Evolutionary conservation across 2,797 vertebrate genomes (phyloP).

Genomic region (Acanthurus lineatus): DNA sequence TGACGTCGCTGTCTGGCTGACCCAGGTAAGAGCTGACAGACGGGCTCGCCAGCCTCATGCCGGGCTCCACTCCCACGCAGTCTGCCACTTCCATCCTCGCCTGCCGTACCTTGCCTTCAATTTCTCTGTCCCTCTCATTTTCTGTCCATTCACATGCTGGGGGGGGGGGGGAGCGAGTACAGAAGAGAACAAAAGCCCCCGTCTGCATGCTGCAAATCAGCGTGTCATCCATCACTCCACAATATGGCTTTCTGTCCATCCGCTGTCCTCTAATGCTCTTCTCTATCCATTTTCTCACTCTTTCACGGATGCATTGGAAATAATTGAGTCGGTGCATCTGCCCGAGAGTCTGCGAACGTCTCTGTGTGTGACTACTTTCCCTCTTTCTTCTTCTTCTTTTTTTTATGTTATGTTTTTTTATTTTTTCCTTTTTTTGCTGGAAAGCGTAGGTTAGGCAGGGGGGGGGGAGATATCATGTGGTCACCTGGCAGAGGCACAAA

Average conservation of each 20-base stretch:
- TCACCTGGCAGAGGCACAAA: constrained; percentile 68
- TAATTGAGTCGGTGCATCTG: constrained; percentile 27
- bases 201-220: constrained; percentile 45
- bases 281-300: constrained; percentile 1
- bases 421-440: constrained; percentile 13
- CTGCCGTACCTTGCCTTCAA: constrained; percentile 41
- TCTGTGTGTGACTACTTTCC: background rate
- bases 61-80: constrained; percentile 66
- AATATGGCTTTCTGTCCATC: constrained; percentile 41
- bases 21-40: constrained; percentile 75
- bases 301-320: constrained; percentile 31
- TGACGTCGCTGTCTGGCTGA: constrained; percentile 51
- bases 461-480: constrained; percentile 51
- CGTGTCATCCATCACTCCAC: constrained; percentile 38
- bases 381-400: too few relatives aligned
- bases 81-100: constrained; percentile 56
- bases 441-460: constrained; percentile 1
- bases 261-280: constrained; percentile 19
- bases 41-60: constrained; percentile 56
- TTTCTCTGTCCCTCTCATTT: constrained; percentile 30
- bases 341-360: background rate
- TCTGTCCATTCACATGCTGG: constrained; percentile 19
- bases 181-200: constrained; percentile 53
- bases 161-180: background rate
- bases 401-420: background rate